Conservation (phyloP, 2,797 vertebrate species). For the Perodicticus potto region DNA sequence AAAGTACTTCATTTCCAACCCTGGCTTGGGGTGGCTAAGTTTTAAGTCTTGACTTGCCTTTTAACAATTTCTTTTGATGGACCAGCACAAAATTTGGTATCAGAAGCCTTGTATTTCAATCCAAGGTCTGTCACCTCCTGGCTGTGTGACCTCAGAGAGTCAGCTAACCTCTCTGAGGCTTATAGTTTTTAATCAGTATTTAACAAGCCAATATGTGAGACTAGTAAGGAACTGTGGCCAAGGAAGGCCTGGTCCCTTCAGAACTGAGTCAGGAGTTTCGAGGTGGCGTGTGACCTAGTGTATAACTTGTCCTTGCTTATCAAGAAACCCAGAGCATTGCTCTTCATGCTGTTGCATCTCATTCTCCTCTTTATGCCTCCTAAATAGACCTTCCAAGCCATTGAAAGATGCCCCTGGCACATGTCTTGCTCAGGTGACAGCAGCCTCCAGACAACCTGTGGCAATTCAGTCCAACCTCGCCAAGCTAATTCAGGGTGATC, state of each 20-base stretch:
- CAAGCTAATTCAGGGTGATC: not conserved
- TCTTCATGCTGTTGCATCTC: not conserved
- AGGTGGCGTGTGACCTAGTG: not conserved
- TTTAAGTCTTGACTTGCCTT: not conserved
- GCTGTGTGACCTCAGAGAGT: not conserved
- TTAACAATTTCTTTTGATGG: not conserved
- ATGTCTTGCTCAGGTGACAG: not conserved
- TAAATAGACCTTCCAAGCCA: not conserved
- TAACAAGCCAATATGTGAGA: not conserved
- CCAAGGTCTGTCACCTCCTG: conserved; percentile 27
- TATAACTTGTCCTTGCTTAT: not conserved
- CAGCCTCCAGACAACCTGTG: not conserved
- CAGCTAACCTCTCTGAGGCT: not conserved
- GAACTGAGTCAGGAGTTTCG: not conserved
- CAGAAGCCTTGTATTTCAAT: not conserved
- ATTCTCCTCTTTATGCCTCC: not conserved
- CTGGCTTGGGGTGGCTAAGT: not conserved
- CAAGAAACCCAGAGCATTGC: not conserved
- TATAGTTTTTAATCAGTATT: not conserved
- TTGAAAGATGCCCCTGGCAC: not conserved
- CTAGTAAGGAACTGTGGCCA: not conserved
- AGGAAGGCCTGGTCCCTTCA: not conserved
- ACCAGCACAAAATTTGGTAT: not conserved
- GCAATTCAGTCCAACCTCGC: not conserved
- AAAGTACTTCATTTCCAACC: no score